Percentiles rank a stretch among this genome's conserved stretches.
Evolutionary conservation across 2,113 vertebrate species (phyloP).

Genomic region (Chitala chitala): DNA sequence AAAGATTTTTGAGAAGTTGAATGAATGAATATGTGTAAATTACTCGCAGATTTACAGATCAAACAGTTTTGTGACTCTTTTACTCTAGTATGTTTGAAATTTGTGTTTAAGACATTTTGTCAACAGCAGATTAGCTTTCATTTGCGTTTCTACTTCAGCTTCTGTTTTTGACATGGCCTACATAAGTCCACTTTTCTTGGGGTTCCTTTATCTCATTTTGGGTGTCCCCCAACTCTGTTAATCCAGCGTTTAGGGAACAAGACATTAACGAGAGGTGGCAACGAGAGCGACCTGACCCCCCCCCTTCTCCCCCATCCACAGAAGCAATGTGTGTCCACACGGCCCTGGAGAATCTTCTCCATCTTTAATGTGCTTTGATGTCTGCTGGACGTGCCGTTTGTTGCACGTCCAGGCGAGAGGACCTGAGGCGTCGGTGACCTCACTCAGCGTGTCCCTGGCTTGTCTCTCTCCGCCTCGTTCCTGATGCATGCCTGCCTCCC

Average conservation of each 20-base stretch:
- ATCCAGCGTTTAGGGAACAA: constrained; percentile 8
- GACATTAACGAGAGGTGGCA: constrained; percentile 25
- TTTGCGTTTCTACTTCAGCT: background rate
- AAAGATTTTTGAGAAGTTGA: no score
- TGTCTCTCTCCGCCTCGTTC: background rate
- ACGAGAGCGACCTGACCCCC: constrained; percentile 12
- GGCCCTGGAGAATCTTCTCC: background rate
- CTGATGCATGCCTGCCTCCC: background rate
- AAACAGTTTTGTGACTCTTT: no score
- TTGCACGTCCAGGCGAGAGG: background rate
- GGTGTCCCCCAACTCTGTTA: background rate
- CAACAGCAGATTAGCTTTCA: background rate
- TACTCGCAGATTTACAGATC: no score
- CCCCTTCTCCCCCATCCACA: background rate
- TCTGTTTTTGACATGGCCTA: background rate
- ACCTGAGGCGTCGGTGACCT: background rate
- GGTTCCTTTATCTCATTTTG: background rate
- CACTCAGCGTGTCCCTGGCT: background rate
- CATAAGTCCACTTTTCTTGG: background rate
- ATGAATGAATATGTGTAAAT: no score
- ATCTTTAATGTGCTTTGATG: constrained; percentile 12
- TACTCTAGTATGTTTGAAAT: no score
- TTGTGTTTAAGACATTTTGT: no score
- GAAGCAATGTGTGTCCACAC: background rate
- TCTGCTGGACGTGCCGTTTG: background rate